Evolutionary conservation across 2,797 vertebrate species (phyloP).

Genomic region (Lepilemur ruficaudatus): DNA sequence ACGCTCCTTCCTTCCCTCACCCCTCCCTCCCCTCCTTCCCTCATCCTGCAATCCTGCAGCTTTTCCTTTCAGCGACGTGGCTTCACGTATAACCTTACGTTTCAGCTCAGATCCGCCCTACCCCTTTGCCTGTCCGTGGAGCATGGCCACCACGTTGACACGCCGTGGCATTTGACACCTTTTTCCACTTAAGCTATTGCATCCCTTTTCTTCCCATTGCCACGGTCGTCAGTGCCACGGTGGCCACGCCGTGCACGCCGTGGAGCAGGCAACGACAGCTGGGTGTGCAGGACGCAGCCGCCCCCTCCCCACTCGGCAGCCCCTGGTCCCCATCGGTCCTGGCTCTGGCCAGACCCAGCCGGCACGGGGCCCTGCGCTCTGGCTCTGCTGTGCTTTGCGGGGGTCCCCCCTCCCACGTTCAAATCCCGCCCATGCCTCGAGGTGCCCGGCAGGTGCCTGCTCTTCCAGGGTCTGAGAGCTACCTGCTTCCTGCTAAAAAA

Average conservation of each 20-base stretch:
- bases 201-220: not conserved
- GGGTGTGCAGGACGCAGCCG: not conserved
- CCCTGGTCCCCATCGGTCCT: not conserved
- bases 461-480: not conserved
- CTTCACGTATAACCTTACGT: not conserved
- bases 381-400: not conserved
- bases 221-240: rapidly evolving
- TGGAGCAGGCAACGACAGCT: not conserved
- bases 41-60: not conserved
- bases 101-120: not conserved
- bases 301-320: not conserved
- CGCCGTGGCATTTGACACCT: rapidly evolving
- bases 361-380: rapidly evolving
- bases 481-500: not conserved
- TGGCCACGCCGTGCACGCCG: rapidly evolving
- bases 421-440: rapidly evolving
- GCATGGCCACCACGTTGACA: too few species aligned
- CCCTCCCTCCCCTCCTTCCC: too few species aligned
- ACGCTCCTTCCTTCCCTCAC: too few species aligned
- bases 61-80: rapidly evolving
- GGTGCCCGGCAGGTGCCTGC: rapidly evolving
- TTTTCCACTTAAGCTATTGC: not conserved
- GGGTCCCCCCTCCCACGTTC: rapidly evolving
- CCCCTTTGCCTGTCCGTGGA: not conserved
- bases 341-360: too few species aligned